Evolutionary conservation across 2,888 invertebrate species (phyloP).

Genomic region (Entomobrya proxima): DNA sequence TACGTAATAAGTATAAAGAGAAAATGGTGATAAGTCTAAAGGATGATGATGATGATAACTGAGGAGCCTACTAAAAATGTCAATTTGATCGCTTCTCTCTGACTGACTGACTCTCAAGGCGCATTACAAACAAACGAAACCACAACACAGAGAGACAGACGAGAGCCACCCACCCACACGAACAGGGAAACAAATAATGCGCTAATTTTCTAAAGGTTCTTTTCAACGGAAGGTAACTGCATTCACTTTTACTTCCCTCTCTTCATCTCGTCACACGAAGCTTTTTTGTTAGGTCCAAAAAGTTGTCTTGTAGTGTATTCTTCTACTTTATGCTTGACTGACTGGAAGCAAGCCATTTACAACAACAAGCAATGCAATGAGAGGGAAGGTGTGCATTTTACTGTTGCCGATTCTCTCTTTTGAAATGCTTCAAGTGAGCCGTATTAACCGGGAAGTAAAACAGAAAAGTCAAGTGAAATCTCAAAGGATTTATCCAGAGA

Average conservation of each 20-base stretch:
- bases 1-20: background rate
- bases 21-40: background rate
- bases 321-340: background rate
- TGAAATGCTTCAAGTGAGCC: background rate
- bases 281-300: background rate
- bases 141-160: background rate
- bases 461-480: constrained; percentile 49
- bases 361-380: no score
- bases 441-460: background rate
- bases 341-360: background rate
- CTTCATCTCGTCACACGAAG: background rate
- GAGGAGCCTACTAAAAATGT: background rate
- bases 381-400: background rate
- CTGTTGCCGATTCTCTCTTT: background rate
- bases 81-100: constrained; percentile 15
- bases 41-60: background rate
- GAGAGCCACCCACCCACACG: constrained; percentile 40
- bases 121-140: background rate
- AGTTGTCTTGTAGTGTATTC: constrained; percentile 6
- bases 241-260: constrained; percentile 13
- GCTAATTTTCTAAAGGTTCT: constrained; percentile 54
- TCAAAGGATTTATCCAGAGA: constrained; percentile 8
- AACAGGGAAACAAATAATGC: constrained; percentile 49
- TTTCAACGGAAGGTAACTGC: constrained; percentile 8
- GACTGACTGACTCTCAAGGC: background rate